Evolutionary conservation across 2,113 vertebrate genomes (phyloP).

Genomic region (Agelaius tricolor): DNA sequence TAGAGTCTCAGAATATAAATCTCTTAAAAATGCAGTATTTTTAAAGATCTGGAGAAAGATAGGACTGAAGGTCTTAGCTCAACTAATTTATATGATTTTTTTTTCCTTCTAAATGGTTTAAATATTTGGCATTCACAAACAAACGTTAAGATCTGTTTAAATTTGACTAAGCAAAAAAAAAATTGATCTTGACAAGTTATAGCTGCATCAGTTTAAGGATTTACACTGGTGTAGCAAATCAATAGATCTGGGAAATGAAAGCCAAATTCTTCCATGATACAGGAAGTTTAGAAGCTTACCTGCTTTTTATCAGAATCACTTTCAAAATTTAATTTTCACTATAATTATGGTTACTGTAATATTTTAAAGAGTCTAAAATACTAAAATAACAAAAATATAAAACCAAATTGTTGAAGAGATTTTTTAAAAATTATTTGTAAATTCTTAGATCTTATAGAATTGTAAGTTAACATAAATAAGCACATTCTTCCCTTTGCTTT

Average conservation of each 20-base stretch:
- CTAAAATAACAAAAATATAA: background rate
- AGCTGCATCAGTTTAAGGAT: background rate
- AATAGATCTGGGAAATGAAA: background rate
- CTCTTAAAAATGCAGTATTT: background rate
- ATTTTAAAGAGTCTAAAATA: background rate
- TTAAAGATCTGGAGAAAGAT: background rate
- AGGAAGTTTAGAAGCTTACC: background rate
- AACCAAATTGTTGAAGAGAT: background rate
- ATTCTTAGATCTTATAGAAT: background rate
- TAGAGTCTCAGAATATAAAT: background rate
- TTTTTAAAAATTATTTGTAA: background rate
- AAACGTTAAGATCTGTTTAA: background rate
- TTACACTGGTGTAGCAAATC: background rate
- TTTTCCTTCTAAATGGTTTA: background rate
- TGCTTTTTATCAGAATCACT: background rate
- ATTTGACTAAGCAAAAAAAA: background rate
- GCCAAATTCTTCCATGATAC: background rate
- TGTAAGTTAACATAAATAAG: background rate
- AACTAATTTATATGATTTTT: background rate
- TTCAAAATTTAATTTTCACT: background rate
- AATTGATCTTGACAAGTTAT: background rate
- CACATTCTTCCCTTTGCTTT: background rate
- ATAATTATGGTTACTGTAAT: background rate
- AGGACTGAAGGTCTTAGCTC: background rate
- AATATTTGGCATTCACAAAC: background rate